Evolutionary conservation across 2,797 vertebrate genomes (phyloP).

Genomic region (Picus viridis): DNA sequence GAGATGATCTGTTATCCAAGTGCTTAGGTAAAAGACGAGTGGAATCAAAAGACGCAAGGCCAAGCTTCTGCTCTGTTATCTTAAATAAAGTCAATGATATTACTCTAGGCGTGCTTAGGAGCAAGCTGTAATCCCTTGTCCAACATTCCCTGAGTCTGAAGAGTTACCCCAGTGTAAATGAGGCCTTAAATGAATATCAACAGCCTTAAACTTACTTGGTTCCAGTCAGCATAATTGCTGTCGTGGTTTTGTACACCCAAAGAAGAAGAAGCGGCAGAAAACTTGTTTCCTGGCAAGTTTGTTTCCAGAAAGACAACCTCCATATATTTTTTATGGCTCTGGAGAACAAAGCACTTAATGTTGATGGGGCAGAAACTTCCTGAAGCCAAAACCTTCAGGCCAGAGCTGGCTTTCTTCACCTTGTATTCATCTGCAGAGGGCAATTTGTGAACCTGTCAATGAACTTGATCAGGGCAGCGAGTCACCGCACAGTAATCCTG

Average conservation of each 20-base stretch:
- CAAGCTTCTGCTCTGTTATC: neutral
- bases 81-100: slow-evolving; percentile 1
- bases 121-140: neutral
- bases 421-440: neutral
- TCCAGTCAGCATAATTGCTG: neutral
- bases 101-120: neutral
- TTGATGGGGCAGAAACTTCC: neutral
- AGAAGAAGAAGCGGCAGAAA: neutral
- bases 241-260: neutral
- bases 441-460: neutral
- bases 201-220: neutral
- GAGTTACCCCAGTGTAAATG: neutral
- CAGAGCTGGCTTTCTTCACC: neutral
- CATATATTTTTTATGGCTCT: neutral
- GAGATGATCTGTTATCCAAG: neutral
- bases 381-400: neutral
- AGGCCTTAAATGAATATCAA: neutral
- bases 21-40: neutral
- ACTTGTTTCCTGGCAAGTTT: neutral
- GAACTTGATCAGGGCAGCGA: neutral
- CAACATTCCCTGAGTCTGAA: neutral
- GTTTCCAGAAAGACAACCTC: neutral
- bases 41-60: neutral
- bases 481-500: neutral
- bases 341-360: neutral